Base-by-base conservation (phyloP, 2,113 vertebrate genomes). In the Ceyx margarethae region DNA sequence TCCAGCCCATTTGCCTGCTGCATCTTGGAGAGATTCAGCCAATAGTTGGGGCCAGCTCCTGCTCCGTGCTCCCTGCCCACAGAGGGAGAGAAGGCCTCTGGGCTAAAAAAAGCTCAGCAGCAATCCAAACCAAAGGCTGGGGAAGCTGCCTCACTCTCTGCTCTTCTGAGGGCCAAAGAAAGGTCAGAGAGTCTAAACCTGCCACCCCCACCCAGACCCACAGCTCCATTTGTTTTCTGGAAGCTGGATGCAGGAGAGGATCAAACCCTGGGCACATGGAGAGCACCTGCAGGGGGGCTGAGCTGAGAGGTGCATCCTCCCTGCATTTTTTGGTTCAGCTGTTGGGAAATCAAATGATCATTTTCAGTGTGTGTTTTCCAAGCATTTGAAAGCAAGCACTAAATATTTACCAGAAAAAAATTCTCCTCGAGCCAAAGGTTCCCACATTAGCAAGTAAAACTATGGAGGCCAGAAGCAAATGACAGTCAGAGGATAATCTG, bases 21-120 rank as follows among this genome's bases (percentile, higher is more conserved):
- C 3, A 66, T 61, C 64, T 62, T 43, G 42, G 61, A 12, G 1
- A 76, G 80, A 72, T 69, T 21, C 81, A 80, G 89, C 78, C 85
- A 84, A 65, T 21, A 57, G 62, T 37, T 77, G 50, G 42, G 60
- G 78, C 7, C 53, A 68, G 77, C n/a, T 60, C 81, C 46, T 87
- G 19, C 82, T 75, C 48, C 0, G 5, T 46, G 9, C 31, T 79
- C 76, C 29, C 4, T 1, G 13, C 25, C 51, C 76, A 81, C 56
- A 1, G 74, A 84, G 71, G 74, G 82, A 81, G 31, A 69, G 56
- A 58, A 69, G 75, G 89, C 85, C 85, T 68, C 79, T 64, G 85
- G 58, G 78, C 69, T 94, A 94, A 90, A 92, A 91, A 87, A 90
- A 87, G 82, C 75, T 71, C 85, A 40, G 75, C 75, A 77, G 67